Conservation (phyloP, 2,797 vertebrate species). For the Gymnoscopelus braueri region DNA sequence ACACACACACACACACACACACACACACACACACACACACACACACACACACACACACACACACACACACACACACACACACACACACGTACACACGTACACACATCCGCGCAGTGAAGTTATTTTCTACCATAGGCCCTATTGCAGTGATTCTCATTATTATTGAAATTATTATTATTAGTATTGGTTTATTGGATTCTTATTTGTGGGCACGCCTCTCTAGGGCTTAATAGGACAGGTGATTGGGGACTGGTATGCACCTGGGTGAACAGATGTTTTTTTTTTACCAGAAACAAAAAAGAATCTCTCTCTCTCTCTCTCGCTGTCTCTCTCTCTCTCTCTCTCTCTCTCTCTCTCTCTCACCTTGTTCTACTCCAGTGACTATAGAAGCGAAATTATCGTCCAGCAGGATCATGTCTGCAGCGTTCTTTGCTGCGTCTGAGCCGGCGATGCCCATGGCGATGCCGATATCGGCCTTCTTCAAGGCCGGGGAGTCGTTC, state of each 20-base stretch:
- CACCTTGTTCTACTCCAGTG: conserved; percentile 89
- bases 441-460: conserved; percentile 91
- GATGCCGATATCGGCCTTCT: conserved; percentile 87
- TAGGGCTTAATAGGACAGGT: no score
- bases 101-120: no score
- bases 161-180: no score
- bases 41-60: no score
- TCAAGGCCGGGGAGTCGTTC: conserved; percentile 87
- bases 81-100: no score
- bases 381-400: conserved; percentile 90
- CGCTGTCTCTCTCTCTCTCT: background rate
- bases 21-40: no score
- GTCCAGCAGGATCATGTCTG: conserved; percentile 88
- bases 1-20: no score
- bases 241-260: no score
- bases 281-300: no score
- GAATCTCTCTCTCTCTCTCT: background rate
- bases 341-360: background rate
- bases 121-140: background rate
- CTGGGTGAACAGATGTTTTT: no score
- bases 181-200: background rate
- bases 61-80: no score
- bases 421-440: conserved; percentile 88
- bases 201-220: background rate
- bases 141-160: no score